Evolutionary conservation across 2,113 vertebrate genomes (phyloP).

Genomic region (Actenoides lindsayi): DNA sequence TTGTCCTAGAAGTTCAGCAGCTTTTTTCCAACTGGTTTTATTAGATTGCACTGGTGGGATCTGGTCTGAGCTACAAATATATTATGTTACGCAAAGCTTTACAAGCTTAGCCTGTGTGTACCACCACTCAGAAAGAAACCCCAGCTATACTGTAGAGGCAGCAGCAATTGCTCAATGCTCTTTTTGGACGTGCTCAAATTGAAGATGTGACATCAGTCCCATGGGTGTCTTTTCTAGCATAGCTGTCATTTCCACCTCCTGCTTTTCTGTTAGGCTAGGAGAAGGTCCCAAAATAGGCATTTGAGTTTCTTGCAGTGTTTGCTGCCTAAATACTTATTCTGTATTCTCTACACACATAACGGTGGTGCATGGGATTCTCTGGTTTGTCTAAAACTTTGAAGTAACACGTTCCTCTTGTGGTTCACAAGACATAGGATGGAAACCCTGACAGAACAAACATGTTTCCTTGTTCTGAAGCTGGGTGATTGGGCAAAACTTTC

Average conservation of each 20-base stretch:
- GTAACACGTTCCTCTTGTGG: neutral
- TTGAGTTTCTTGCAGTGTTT: neutral
- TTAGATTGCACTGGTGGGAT: neutral
- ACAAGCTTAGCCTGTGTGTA: neutral
- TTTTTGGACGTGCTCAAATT: neutral
- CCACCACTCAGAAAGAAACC: neutral
- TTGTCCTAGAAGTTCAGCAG: neutral
- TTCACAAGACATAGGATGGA: neutral
- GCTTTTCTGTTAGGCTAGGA: neutral
- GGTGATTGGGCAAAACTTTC: neutral
- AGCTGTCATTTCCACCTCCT: neutral
- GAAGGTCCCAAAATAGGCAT: neutral
- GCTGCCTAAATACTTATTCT: neutral
- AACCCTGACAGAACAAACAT: neutral
- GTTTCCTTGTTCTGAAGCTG: neutral
- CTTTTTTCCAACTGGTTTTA: neutral
- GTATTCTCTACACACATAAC: neutral
- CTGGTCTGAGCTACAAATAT: neutral
- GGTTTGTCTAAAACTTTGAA: neutral
- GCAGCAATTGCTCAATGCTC: neutral
- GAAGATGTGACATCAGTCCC: slow-evolving; percentile 18
- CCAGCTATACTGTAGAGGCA: neutral
- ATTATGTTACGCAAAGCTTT: neutral
- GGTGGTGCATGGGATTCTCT: neutral
- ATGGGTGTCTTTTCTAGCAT: neutral